Evolutionary conservation across 2,113 vertebrate species (phyloP), one percentile per base, ranked within the genome.

Genomic region (Malurus alboscapulatus): DNA sequence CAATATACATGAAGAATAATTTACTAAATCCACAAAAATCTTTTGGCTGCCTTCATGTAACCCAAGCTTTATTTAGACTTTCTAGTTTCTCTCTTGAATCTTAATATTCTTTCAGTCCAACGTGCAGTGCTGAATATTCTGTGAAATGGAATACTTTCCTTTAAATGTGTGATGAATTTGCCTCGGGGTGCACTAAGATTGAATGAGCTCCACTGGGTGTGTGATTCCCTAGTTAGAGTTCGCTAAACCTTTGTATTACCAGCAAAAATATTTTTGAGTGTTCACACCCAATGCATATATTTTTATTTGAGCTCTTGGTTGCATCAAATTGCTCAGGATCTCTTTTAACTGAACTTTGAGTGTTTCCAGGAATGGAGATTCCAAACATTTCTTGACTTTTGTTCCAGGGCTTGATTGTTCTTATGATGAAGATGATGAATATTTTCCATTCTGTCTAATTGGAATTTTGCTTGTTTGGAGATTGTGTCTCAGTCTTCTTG

Each of bases 11-110:
- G 45, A 89, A 81, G 50, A 92, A 81, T 91, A 77, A 95, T 51
- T 87, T 74, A 77, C 10, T 76, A 86, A 92, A 95, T 75, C 88
- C 75, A 45, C 42, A 84, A 61, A 89, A 92, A 87, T 66, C 51
- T 91, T 67, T 45, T 66, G n/a, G 65, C 73, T 59, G 40, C 47
- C 24, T 93, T 86, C 36, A 30, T 0, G 4, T 62, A 94, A 87
- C 42, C 86, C 19, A 17, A 68, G 53, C 18, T 85, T 85, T 77
- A 80, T 88, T 78, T 88, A 79, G 76, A 65, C 25, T 59, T 87
- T 71, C 25, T 82, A 21, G 12, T 66, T 90, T 68, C 27, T 89
- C 17, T 79, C 44, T 86, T 55, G 48, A 62, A 68, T 84, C 29
- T 42, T 68, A 34, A 26, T 59, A 7, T 32, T 32, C 20, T 62